These are phyloP conservation scores for Hippasteria phrygiana DNA, from an alignment of 53 echinoderm and acorn worm species.

Conservation along the genomic window DNA sequence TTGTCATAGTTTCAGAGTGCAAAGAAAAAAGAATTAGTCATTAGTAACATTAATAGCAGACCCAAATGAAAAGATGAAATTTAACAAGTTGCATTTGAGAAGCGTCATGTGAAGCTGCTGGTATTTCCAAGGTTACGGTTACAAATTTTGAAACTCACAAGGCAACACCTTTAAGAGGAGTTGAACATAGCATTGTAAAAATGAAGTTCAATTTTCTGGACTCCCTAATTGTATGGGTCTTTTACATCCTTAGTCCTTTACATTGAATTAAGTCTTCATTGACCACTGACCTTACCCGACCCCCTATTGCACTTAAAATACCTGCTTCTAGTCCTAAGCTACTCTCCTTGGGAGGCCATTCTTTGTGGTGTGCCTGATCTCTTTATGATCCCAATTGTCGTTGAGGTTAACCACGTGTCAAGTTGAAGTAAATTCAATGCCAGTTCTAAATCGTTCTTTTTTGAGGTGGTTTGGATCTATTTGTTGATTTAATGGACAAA, in stretches of 20 bases:
- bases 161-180: too few relatives aligned
- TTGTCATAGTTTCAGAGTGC: too few relatives aligned
- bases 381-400: constrained; percentile 12
- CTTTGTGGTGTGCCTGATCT: neutral
- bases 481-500: constrained; percentile 52
- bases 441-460: neutral
- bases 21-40: too few relatives aligned
- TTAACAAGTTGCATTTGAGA: too few relatives aligned
- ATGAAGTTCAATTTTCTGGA: too few relatives aligned
- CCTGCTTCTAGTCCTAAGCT: neutral
- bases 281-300: constrained; percentile 1
- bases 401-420: constrained; percentile 58
- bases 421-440: constrained; percentile 16
- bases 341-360: neutral
- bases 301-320: neutral
- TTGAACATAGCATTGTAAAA: too few relatives aligned
- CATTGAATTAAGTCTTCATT: neutral
- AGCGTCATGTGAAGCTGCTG: too few relatives aligned
- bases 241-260: neutral
- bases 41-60: too few relatives aligned
- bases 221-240: too few relatives aligned
- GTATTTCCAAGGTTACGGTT: too few relatives aligned
- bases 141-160: too few relatives aligned
- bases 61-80: too few relatives aligned
- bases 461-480: neutral